Percentiles rank a stretch among this genome's conserved stretches.
phyloP scores from a whole-genome alignment of 2,797 vertebrate species.

The Erithacus rubecula region DNA sequence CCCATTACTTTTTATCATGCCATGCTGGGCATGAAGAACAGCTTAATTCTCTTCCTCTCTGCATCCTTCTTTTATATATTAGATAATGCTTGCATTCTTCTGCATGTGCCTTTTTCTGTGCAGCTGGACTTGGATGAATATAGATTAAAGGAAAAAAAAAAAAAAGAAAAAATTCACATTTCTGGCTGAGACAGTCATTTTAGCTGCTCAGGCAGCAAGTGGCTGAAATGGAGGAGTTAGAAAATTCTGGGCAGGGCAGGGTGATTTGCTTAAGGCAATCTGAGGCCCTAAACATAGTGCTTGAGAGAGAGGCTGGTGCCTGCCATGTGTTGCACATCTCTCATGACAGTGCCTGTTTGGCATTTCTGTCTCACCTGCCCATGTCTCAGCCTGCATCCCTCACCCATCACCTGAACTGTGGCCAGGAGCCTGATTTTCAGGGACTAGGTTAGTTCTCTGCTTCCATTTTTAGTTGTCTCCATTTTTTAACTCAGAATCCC shows the following conservation, averaged over 20 bases:
- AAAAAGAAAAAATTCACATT: neutral
- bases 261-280: neutral
- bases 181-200: neutral
- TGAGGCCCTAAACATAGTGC: neutral
- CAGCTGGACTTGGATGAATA: neutral
- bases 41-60: conserved; percentile 33
- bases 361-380: conserved; percentile 31
- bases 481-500: neutral
- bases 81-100: neutral
- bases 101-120: neutral
- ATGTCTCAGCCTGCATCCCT: conserved; percentile 25
- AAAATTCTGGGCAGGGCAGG: conserved; percentile 32
- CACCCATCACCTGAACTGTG: neutral
- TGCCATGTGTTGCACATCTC: conserved; percentile 28
- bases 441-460: neutral
- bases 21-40: conserved; percentile 31
- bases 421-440: conserved; percentile 14
- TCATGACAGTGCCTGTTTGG: conserved; percentile 24
- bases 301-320: neutral
- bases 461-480: neutral
- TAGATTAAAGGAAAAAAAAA: neutral
- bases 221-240: conserved; percentile 8
- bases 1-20: conserved; percentile 29
- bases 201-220: neutral
- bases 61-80: neutral